phyloP scores from a whole-genome alignment of 2,797 vertebrate species.

The Periophthalmus magnuspinnatus region DNA sequence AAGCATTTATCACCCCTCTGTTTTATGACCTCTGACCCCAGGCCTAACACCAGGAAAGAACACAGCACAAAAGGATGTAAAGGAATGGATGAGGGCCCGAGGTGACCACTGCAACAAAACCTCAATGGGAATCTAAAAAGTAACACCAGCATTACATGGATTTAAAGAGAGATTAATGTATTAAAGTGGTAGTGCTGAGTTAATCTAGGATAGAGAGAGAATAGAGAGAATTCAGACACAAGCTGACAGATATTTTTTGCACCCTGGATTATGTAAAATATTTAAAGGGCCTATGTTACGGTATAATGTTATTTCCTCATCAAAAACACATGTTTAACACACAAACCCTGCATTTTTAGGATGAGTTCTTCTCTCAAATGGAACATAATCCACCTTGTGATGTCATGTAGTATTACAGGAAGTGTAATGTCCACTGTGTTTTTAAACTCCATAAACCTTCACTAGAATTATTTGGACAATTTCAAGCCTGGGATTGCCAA shows the following conservation, averaged over 20 bases:
- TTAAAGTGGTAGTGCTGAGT: constrained; percentile 7
- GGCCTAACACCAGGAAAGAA: constrained; percentile 35
- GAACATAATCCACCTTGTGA: too few species aligned
- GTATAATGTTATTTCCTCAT: too few species aligned
- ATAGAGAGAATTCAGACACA: neutral
- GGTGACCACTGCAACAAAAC: constrained; percentile 11
- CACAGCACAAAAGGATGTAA: constrained; percentile 12
- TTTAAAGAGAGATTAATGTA: neutral
- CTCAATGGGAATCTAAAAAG: constrained; percentile 9
- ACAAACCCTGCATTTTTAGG: too few species aligned
- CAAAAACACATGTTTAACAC: too few species aligned
- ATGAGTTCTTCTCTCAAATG: too few species aligned
- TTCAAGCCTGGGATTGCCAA: too few species aligned
- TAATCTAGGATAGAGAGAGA: neutral
- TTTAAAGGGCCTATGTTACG: too few species aligned
- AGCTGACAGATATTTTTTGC: neutral
- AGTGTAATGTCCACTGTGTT: too few species aligned
- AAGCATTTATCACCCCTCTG: constrained; percentile 70
- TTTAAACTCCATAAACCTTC: too few species aligned
- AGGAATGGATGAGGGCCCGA: constrained; percentile 5
- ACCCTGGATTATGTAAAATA: too few species aligned
- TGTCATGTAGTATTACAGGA: too few species aligned
- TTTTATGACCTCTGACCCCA: constrained; percentile 56
- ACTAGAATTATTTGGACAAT: too few species aligned
- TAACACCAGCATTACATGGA: constrained; percentile 4